Conservation (phyloP, 2,113 vertebrate genomes). For the Isichthys henryi region DNA sequence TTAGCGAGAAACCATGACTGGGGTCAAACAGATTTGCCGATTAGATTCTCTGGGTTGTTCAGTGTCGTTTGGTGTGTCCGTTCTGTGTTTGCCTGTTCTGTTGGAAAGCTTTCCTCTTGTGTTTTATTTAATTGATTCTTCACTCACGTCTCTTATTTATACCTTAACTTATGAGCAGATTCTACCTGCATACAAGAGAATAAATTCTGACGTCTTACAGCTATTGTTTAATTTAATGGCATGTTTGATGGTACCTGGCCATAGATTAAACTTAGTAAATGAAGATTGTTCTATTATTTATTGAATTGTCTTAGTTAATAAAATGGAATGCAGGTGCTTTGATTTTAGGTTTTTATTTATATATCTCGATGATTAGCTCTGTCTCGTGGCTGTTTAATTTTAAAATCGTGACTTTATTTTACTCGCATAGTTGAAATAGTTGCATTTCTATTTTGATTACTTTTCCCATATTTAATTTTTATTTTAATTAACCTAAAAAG, state of each 20-base stretch:
- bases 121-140: conserved; percentile 69
- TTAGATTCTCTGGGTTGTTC: conserved; percentile 19
- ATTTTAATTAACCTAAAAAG: conserved; percentile 30
- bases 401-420: conserved; percentile 47
- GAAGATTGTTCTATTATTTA: conserved; percentile 66
- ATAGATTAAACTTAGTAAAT: conserved; percentile 59
- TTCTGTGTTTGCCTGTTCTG: conserved; percentile 21
- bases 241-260: conserved; percentile 50
- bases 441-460: conserved; percentile 14
- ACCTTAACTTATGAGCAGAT: conserved; percentile 66
- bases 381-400: conserved; percentile 44
- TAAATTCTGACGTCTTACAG: conserved; percentile 52
- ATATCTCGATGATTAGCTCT: conserved; percentile 51
- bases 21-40: background rate
- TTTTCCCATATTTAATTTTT: conserved; percentile 16
- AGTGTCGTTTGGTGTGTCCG: conserved; percentile 13
- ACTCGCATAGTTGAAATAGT: conserved; percentile 14
- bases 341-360: conserved; percentile 58
- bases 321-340: conserved; percentile 40
- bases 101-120: conserved; percentile 2
- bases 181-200: conserved; percentile 28
- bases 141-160: conserved; percentile 66
- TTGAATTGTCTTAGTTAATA: conserved; percentile 24
- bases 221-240: conserved; percentile 42
- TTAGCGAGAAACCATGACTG: background rate